Conservation (phyloP, 2,888 invertebrate genomes). For the Bhutanitis thaidina region DNA sequence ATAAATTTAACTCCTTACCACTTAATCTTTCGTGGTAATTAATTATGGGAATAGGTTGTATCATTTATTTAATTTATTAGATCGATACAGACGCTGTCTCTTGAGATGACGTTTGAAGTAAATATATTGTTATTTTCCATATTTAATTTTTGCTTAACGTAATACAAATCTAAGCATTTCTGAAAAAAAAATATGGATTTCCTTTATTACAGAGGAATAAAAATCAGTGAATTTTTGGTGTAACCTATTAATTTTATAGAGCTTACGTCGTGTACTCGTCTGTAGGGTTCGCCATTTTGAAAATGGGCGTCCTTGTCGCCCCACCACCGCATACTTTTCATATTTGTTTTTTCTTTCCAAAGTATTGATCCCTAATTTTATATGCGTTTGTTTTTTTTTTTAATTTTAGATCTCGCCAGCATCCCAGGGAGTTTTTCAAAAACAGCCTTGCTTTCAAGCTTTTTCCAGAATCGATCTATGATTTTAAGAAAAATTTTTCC, state of each 20-base stretch:
- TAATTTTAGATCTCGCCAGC: no score
- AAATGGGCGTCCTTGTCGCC: constrained; percentile 51
- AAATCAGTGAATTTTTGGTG: constrained; percentile 1
- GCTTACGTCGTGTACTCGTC: constrained; percentile 41
- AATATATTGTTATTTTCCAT: neutral
- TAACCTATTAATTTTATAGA: constrained; percentile 24
- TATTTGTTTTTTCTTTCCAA: constrained; percentile 13
- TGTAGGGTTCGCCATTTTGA: constrained; percentile 56
- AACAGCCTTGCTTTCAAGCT: no score
- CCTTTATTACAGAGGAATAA: neutral
- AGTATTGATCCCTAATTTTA: constrained; percentile 11
- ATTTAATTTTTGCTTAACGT: neutral
- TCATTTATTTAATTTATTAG: no score
- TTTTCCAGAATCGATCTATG: no score
- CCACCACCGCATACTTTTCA: constrained; percentile 23
- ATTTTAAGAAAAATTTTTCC: no score
- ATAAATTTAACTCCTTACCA: no score
- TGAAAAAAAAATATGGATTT: no score
- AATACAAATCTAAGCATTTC: neutral
- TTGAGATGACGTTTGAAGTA: neutral
- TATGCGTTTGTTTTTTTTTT: neutral
- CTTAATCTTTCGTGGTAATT: no score
- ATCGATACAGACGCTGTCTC: no score
- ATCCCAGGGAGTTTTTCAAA: no score
- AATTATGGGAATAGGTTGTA: no score